Evolutionary conservation across 1,140 invertebrate genomes (phyloP).

Genomic region (Drosophila santomea): DNA sequence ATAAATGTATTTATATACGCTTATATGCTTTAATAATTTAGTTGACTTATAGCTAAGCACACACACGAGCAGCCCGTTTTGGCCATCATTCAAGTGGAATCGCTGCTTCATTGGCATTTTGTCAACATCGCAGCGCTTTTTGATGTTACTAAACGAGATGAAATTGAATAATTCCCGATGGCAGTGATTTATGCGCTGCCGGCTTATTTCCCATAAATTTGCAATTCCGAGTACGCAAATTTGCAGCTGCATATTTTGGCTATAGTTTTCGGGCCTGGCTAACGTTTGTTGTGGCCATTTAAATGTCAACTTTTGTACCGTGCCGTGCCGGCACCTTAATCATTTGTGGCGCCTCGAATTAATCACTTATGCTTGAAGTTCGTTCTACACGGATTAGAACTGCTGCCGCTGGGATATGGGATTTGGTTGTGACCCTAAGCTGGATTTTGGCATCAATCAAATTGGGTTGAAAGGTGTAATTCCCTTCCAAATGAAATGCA

Average conservation of each 20-base stretch:
- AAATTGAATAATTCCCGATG: conserved; percentile 38
- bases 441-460: conserved; percentile 38
- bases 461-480: conserved; percentile 13
- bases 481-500: conserved; percentile 27
- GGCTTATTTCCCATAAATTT: conserved; percentile 22
- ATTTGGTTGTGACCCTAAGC: conserved; percentile 7
- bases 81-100: conserved; percentile 49
- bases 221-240: conserved; percentile 31
- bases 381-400: conserved; percentile 2
- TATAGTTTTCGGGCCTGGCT: too few species aligned
- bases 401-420: conserved; percentile 18
- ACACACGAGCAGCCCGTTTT: conserved; percentile 23
- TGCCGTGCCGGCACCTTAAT: conserved; percentile 1
- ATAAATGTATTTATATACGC: not conserved
- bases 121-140: conserved; percentile 37
- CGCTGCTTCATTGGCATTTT: conserved; percentile 39
- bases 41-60: conserved; percentile 51
- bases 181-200: conserved; percentile 39
- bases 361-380: conserved; percentile 26
- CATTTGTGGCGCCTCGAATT: conserved; percentile 19
- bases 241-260: conserved; percentile 1
- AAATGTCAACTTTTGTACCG: not conserved
- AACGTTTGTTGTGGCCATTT: conserved; percentile 18
- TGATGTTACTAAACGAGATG: conserved; percentile 20
- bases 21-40: conserved; percentile 49